A percentile compares a stretch with the other conserved stretches of the same genome.
These are phyloP conservation scores for Girardinus metallicus DNA, from an alignment of 2,797 vertebrate species.

Conservation along the genomic window DNA sequence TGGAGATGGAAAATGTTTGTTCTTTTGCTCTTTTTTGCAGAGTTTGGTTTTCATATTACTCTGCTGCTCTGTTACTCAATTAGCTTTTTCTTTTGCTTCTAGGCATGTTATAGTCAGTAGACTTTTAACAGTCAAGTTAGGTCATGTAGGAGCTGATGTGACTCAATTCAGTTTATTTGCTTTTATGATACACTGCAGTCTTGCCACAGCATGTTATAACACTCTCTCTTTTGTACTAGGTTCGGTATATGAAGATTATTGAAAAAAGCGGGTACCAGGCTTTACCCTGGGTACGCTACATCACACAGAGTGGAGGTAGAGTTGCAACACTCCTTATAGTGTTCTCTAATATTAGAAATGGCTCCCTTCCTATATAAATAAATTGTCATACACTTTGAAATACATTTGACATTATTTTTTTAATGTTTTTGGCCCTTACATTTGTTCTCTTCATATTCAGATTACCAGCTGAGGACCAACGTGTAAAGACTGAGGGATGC, in stretches of 20 bases:
- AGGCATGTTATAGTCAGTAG: not conserved
- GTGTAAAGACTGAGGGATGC: slow-evolving; percentile 54
- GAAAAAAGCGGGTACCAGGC: slow-evolving; percentile 96
- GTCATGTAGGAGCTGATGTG: slow-evolving; percentile 20
- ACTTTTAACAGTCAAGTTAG: slow-evolving; percentile 24
- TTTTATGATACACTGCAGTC: slow-evolving; percentile 7
- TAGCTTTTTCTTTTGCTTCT: not conserved
- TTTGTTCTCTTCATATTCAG: slow-evolving; percentile 68
- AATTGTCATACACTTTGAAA: not conserved
- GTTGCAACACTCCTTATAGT: not conserved
- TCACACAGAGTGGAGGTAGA: slow-evolving; percentile 94
- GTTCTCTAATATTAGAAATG: not conserved
- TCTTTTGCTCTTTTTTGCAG: not conserved
- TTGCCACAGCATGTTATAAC: slow-evolving; percentile 21
- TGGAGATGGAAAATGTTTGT: not conserved
- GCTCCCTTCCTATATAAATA: not conserved
- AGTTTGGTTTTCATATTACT: not conserved
- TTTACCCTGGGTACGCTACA: slow-evolving; percentile 96
- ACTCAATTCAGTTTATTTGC: not conserved
- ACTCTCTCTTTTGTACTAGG: slow-evolving; percentile 71
- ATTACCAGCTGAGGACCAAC: slow-evolving; percentile 92
- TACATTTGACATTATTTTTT: not conserved
- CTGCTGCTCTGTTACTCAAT: slow-evolving; percentile 1
- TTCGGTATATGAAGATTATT: slow-evolving; percentile 97
- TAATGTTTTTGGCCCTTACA: not conserved